These are phyloP conservation scores for Oryzias woworae DNA, from an alignment of 2,113 vertebrate species.

Conservation along the genomic window DNA sequence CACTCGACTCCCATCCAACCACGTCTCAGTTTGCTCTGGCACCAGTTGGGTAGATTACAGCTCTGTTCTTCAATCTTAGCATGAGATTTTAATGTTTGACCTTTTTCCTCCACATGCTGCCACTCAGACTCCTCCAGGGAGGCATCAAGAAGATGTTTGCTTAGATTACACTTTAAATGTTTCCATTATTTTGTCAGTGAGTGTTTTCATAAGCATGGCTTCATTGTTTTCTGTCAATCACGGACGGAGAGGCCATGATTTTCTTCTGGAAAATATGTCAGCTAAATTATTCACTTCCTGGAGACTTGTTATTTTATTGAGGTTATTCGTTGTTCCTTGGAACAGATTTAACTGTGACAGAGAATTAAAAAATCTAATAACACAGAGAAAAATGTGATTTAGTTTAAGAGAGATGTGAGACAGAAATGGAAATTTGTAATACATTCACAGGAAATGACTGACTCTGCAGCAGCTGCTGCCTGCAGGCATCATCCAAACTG, in stretches of 20 bases:
- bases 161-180: neutral
- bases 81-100: neutral
- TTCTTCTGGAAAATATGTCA: neutral
- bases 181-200: neutral
- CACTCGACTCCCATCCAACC: neutral
- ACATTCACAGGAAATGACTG: neutral
- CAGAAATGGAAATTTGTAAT: constrained; percentile 5
- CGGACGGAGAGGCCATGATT: constrained; percentile 6
- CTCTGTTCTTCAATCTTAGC: constrained; percentile 3
- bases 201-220: constrained; percentile 22
- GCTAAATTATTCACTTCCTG: constrained; percentile 3
- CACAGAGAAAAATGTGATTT: neutral
- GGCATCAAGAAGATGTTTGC: neutral
- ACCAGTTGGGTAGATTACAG: neutral
- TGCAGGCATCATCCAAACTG: neutral
- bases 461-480: constrained; percentile 2
- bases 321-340: neutral
- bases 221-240: constrained; percentile 21
- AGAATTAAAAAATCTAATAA: constrained; percentile 10
- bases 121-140: neutral
- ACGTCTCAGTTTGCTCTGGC: constrained; percentile 14
- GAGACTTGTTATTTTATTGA: constrained; percentile 1
- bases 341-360: constrained; percentile 1
- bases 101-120: constrained; percentile 4
- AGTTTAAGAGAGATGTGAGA: neutral